A percentile compares a stretch with the other conserved stretches of the same genome.
Conservation (phyloP, 2,113 vertebrate genomes). For the Hymenochirus boettgeri region DNA sequence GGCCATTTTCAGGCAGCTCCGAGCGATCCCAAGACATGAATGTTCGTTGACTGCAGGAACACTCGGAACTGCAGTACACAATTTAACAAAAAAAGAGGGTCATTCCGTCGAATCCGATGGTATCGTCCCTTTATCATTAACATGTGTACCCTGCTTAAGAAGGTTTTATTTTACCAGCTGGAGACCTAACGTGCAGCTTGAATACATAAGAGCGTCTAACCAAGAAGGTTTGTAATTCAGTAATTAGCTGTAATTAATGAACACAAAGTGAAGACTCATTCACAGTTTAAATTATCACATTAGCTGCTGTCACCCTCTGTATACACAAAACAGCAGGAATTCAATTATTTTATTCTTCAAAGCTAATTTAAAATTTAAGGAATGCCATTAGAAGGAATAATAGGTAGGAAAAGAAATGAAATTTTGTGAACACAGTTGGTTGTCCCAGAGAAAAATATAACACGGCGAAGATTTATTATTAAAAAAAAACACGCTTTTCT, state of each 20-base stretch:
- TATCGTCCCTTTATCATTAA: too few species aligned
- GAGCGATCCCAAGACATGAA: too few species aligned
- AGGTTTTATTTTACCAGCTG: constrained; percentile 79
- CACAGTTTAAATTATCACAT: constrained; percentile 99
- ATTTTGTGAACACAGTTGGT: constrained; percentile 74
- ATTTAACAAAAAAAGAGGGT: too few species aligned
- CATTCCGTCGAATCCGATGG: too few species aligned
- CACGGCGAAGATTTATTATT: constrained; percentile 63
- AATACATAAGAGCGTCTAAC: constrained; percentile 83
- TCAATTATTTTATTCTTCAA: constrained; percentile 95
- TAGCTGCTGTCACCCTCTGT: constrained; percentile 98
- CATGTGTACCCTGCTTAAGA: too few species aligned
- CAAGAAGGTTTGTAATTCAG: constrained; percentile 87
- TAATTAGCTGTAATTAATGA: constrained; percentile 99
- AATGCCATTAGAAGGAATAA: constrained; percentile 84
- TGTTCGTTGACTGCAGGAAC: too few species aligned
- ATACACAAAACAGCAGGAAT: constrained; percentile 97
- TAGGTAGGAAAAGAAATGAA: constrained; percentile 78
- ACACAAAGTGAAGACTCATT: constrained; percentile 97
- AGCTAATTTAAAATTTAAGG: constrained; percentile 93
- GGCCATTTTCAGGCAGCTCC: too few species aligned
- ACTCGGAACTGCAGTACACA: too few species aligned
- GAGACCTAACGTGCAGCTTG: constrained; percentile 80
- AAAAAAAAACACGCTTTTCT: constrained; percentile 54
- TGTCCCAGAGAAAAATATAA: constrained; percentile 66